Base-by-base conservation (phyloP, 2,113 vertebrate genomes). In the Hymenochirus boettgeri region DNA sequence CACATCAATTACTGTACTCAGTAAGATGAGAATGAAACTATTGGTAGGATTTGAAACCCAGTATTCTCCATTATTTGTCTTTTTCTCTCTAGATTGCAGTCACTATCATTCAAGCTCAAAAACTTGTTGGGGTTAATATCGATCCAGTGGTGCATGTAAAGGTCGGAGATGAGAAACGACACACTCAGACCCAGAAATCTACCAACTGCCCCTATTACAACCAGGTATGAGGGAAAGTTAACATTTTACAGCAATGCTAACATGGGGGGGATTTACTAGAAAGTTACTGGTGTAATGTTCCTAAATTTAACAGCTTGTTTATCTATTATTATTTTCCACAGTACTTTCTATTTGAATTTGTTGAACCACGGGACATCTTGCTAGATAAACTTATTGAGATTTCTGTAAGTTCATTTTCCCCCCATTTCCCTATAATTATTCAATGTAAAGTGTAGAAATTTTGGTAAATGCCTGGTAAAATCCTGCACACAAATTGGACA, bases 341-440 rank as follows among this genome's bases (percentile, higher is more conserved):
- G 95, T 94, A 93, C 52, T 99, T 99, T 80, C 75, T 92, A 77
- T 97, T 96, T 62, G 93, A 97, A 75, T 97, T 98, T 71, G 88
- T 89, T 24, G 92, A 93, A 56, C 80, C 87, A 12, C 82, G 81
- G 31, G 86, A 90, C 26, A 37, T 88, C 65, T 77, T 96, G 66
- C 92, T 94, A n/a, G 89, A 95, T 71, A 89, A 90, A 85, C 89
- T 95, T 39, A 91, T 94, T 50, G 89, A 93, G 69, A 90, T 95
- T 73, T 89, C 83, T 12, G 93, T 95, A 73, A 79, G 87, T 83
- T 45, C 25, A 3, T 22, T 9, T 21, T 54, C 13, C 33, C 2
- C 33, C 15, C n/a, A 15, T 42, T 18, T 42, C n/a, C n/a, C n/a
- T n/a, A 31, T 31, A 31, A 31, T 31, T 7, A 9, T 33, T 9